A percentile compares a stretch with the other conserved stretches of the same genome.
Conservation (phyloP, 2,888 invertebrate genomes). For the Tetragonisca angustula region DNA sequence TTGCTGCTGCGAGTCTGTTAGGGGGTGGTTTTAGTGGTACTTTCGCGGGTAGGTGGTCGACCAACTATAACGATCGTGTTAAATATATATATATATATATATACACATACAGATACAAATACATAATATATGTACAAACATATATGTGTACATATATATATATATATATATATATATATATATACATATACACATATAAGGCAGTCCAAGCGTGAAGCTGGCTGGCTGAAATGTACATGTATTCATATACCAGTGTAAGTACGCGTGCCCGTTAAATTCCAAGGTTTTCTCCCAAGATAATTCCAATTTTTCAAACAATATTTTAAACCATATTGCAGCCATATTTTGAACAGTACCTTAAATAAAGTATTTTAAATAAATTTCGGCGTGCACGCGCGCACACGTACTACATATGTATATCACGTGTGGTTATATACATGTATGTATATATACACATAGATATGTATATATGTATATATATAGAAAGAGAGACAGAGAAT, state of each 20-base stretch:
- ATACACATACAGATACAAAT: slow-evolving; percentile 23
- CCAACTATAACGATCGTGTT: slow-evolving; percentile 65
- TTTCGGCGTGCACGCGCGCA: slow-evolving; percentile 36
- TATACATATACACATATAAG: slow-evolving; percentile 62
- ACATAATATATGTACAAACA: slow-evolving; percentile 51
- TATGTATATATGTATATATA: slow-evolving; percentile 1
- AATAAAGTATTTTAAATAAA: background rate
- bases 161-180: slow-evolving; percentile 29
- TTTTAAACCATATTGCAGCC: background rate
- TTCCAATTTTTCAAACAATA: background rate
- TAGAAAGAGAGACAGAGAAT: slow-evolving; percentile 31
- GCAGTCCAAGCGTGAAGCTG: slow-evolving; percentile 82
- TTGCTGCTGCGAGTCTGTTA: slow-evolving; percentile 71
- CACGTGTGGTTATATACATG: slow-evolving; percentile 64
- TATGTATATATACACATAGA: slow-evolving; percentile 34
- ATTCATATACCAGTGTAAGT: slow-evolving; percentile 59
- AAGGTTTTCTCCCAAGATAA: background rate
- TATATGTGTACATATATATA: slow-evolving; percentile 61
- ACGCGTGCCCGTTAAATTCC: slow-evolving; percentile 44
- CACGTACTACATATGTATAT: slow-evolving; percentile 41
- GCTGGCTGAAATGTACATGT: slow-evolving; percentile 78
- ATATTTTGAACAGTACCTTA: background rate
- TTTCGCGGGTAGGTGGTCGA: slow-evolving; percentile 38
- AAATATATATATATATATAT: slow-evolving; percentile 61
- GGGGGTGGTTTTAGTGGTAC: slow-evolving; percentile 77